These are phyloP conservation scores for Terrapene triunguis DNA, from an alignment of 2,113 vertebrate genomes.

Conservation along the genomic window DNA sequence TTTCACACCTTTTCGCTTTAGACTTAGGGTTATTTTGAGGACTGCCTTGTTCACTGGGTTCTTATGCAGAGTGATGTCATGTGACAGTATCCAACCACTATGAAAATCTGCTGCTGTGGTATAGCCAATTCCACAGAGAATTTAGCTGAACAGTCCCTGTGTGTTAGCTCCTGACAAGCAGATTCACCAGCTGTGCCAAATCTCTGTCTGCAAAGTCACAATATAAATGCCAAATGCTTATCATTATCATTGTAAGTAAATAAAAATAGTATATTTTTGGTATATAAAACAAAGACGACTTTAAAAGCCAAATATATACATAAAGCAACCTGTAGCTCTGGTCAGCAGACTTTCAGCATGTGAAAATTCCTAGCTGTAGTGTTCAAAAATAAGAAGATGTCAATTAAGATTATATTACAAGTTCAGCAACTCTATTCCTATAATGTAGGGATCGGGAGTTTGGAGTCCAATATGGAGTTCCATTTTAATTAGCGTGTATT, in stretches of 20 bases:
- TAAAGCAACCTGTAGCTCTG: fast-evolving
- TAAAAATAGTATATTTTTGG: neutral
- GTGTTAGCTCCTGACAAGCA: fast-evolving
- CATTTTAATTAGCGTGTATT: neutral
- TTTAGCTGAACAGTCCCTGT: fast-evolving
- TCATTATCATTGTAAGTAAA: neutral
- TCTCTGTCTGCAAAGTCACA: neutral
- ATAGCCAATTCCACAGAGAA: neutral
- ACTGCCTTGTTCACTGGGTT: fast-evolving
- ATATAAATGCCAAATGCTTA: neutral
- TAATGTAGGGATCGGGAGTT: neutral
- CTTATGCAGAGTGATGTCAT: fast-evolving
- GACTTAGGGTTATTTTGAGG: neutral
- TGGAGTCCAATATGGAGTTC: neutral
- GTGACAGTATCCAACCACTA: neutral
- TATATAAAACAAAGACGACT: neutral
- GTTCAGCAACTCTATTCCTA: neutral
- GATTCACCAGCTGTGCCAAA: neutral
- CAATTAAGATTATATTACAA: neutral
- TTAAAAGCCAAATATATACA: neutral
- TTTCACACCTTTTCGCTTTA: neutral
- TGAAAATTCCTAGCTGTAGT: neutral
- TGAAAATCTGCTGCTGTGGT: neutral
- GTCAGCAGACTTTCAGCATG: neutral
- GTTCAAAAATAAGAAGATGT: neutral